Evolutionary conservation across 1,140 invertebrate species (phyloP).

Genomic region (Delia radicum): DNA sequence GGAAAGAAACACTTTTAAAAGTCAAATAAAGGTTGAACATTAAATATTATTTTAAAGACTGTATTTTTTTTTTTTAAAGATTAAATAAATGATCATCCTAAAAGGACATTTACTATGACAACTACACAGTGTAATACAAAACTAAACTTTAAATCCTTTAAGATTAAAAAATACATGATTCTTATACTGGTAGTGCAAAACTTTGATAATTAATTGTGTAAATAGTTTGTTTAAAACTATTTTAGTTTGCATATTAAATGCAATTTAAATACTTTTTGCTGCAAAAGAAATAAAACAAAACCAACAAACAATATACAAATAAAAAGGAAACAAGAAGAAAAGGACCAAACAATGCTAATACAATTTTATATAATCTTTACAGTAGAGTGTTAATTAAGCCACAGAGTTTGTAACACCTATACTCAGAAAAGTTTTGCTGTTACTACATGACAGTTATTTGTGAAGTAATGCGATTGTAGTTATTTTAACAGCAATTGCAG

Average conservation of each 20-base stretch:
- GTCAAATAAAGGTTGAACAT: neutral
- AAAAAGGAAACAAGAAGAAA: too few species aligned
- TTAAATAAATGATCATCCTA: neutral
- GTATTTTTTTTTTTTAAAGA: too few species aligned
- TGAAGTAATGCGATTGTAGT: too few species aligned
- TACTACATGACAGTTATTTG: too few species aligned
- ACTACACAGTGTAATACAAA: neutral
- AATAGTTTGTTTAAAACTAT: neutral
- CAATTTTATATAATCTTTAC: too few species aligned
- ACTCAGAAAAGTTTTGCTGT: too few species aligned
- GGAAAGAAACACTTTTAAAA: neutral
- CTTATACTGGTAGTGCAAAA: neutral
- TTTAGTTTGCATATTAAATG: neutral
- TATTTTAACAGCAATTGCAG: too few species aligned
- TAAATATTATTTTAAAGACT: neutral
- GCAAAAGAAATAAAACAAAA: neutral
- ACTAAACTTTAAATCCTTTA: neutral
- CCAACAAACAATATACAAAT: too few species aligned
- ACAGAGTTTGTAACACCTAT: too few species aligned
- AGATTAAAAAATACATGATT: neutral
- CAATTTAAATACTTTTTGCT: neutral
- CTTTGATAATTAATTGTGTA: conserved; percentile 2
- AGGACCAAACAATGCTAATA: too few species aligned
- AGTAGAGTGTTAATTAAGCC: too few species aligned
- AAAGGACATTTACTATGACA: too few species aligned